phyloP scores from a whole-genome alignment of 2,888 invertebrate species.

The Mesorhabditis spiculigera region DNA sequence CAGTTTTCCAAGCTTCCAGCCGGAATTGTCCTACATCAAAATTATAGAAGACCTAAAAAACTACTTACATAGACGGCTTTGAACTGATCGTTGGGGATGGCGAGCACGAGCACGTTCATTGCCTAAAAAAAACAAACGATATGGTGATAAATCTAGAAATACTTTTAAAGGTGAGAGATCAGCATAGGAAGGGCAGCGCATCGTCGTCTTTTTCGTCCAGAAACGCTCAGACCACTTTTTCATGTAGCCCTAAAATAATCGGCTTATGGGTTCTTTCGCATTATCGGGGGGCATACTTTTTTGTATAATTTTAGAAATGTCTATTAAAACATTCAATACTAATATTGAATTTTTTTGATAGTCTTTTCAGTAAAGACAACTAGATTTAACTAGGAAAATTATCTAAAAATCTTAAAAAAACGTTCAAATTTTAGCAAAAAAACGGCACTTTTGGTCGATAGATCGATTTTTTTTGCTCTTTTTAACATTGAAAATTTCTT shows the following conservation, averaged over 20 bases:
- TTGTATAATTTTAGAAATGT: too few relatives aligned
- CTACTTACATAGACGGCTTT: not conserved
- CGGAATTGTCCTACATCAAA: not conserved
- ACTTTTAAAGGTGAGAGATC: not conserved
- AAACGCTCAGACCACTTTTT: not conserved
- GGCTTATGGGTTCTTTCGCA: not conserved
- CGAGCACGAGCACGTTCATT: not conserved
- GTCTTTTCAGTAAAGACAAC: too few relatives aligned
- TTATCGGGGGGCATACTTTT: too few relatives aligned
- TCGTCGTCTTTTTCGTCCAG: not conserved
- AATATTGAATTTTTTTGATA: too few relatives aligned
- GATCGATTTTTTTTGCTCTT: too few relatives aligned
- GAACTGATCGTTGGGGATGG: not conserved
- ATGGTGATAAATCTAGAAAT: not conserved
- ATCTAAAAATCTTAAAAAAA: too few relatives aligned
- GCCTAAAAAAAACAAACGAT: not conserved
- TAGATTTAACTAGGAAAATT: too few relatives aligned
- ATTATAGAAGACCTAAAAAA: not conserved
- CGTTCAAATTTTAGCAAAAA: too few relatives aligned
- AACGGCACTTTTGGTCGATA: too few relatives aligned
- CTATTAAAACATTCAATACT: too few relatives aligned
- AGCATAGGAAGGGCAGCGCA: not conserved
- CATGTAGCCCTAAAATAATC: not conserved
- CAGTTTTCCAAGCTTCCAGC: not conserved
- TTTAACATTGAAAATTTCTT: too few relatives aligned